phyloP scores from a whole-genome alignment of 2,113 vertebrate species.

The Arizona elegans region DNA sequence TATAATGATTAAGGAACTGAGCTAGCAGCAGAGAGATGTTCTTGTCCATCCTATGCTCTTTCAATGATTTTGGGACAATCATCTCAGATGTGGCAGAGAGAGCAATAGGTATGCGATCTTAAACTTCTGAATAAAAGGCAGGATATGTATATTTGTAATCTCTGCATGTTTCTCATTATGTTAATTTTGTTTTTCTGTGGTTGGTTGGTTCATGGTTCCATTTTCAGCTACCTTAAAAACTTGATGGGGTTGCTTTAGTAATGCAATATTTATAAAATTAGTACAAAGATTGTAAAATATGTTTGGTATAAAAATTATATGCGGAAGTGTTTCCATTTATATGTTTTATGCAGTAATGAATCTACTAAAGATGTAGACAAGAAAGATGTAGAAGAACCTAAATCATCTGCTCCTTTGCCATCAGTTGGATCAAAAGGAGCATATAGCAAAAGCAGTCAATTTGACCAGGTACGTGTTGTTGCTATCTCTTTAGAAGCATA shows the following conservation, averaged over 20 bases:
- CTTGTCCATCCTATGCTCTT: neutral
- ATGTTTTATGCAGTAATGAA: slow-evolving; percentile 71
- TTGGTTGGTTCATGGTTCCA: neutral
- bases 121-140: neutral
- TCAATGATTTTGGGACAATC: neutral
- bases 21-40: neutral
- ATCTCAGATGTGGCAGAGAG: neutral
- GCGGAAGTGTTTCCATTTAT: slow-evolving; percentile 18
- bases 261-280: neutral
- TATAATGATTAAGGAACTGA: neutral
- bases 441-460: slow-evolving; percentile 74
- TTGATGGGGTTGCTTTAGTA: neutral
- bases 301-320: neutral
- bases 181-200: neutral
- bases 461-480: slow-evolving; percentile 82
- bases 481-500: neutral
- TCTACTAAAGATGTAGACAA: slow-evolving; percentile 69
- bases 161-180: neutral
- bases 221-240: neutral
- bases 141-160: neutral
- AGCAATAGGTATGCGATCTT: neutral
- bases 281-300: neutral
- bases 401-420: slow-evolving; percentile 70
- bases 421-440: slow-evolving; percentile 68
- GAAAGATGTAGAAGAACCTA: slow-evolving; percentile 83